These are phyloP conservation scores for Emys orbicularis DNA, from an alignment of 2,797 vertebrate species.

Conservation along the genomic window DNA sequence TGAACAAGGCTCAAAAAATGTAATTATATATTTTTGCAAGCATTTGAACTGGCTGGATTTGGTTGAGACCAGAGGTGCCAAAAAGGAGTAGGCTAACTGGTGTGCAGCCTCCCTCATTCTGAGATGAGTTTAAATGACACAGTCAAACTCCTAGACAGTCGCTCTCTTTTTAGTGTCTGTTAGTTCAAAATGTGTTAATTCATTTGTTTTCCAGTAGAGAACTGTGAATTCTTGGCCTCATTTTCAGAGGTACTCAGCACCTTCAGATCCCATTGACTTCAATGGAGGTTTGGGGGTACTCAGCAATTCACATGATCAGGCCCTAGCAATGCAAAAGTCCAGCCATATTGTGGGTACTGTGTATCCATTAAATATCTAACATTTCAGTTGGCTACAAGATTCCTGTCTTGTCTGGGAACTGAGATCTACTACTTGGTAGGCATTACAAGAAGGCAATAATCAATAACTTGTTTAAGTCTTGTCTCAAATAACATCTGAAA, in stretches of 20 bases:
- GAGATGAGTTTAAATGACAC: neutral
- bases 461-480: conserved; percentile 14
- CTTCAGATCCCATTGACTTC: neutral
- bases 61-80: neutral
- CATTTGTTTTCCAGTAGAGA: neutral
- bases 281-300: neutral
- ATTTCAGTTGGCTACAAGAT: neutral
- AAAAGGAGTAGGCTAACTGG: neutral
- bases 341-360: neutral
- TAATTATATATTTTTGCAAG: conserved; percentile 41
- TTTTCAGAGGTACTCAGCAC: neutral
- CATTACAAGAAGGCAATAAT: neutral
- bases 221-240: neutral
- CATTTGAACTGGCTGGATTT: conserved; percentile 32
- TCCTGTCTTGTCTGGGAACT: conserved; percentile 30
- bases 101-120: neutral
- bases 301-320: neutral
- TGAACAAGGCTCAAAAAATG: conserved; percentile 46
- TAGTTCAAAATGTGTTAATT: neutral
- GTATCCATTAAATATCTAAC: conserved; percentile 2
- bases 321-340: neutral
- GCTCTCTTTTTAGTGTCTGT: neutral
- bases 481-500: conserved; percentile 57
- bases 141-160: neutral
- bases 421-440: neutral